Conservation (phyloP, 2,113 vertebrate species). For the Brienomyrus longianalis region DNA sequence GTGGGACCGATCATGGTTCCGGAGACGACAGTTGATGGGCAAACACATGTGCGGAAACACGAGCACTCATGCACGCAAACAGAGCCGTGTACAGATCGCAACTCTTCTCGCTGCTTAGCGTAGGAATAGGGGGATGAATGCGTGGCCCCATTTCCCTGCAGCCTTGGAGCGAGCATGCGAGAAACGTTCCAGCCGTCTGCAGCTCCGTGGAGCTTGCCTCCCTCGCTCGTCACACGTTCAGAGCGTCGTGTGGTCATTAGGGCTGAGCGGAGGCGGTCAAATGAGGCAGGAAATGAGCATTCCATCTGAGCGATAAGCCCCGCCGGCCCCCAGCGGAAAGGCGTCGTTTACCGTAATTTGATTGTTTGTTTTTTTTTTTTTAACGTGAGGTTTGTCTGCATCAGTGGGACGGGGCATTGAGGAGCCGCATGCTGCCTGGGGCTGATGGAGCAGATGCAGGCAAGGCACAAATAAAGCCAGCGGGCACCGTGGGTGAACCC, state of each 20-base stretch:
- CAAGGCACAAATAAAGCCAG: not conserved
- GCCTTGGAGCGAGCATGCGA: not conserved
- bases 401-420: not conserved
- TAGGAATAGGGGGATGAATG: not conserved
- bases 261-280: constrained; percentile 20
- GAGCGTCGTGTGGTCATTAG: constrained; percentile 7
- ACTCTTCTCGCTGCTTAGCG: not conserved
- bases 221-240: not conserved
- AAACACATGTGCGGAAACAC: not conserved
- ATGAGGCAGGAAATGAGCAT: constrained; percentile 32
- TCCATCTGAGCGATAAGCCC: constrained; percentile 24
- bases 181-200: not conserved
- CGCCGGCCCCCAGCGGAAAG: constrained; percentile 25
- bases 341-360: constrained; percentile 27
- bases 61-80: not conserved
- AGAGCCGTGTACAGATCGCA: not conserved
- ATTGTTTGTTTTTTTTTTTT: constrained; percentile 29
- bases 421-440: not conserved
- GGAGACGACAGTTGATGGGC: not conserved
- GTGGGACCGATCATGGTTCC: not conserved
- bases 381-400: constrained; percentile 22
- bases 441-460: not conserved
- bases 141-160: not conserved
- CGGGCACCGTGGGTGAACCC: not conserved
- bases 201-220: not conserved